A percentile compares a stretch with the other conserved stretches of the same genome.
These are phyloP conservation scores for Cheilosia urbana DNA, from an alignment of 2,888 invertebrate species.

Conservation along the genomic window DNA sequence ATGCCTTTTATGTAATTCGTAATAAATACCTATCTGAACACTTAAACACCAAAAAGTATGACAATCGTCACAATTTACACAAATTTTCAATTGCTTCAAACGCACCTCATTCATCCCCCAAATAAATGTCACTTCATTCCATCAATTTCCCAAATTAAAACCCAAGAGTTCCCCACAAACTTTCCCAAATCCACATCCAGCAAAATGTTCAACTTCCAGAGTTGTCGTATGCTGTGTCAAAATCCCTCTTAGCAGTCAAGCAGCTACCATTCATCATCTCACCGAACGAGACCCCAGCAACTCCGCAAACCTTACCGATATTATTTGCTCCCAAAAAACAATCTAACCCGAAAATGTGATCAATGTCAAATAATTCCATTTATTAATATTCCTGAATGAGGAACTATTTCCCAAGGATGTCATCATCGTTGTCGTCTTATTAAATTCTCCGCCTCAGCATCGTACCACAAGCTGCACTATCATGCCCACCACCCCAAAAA, in stretches of 20 bases:
- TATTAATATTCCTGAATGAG: constrained; percentile 45
- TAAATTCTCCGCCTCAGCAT: neutral
- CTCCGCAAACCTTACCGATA: constrained; percentile 28
- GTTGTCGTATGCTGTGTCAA: neutral
- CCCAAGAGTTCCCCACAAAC: neutral
- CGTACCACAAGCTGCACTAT: neutral
- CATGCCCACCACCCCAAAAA: neutral
- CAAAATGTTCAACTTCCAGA: too few species aligned
- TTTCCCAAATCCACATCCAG: neutral
- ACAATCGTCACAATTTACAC: too few species aligned
- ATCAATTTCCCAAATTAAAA: neutral
- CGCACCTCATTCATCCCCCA: too few species aligned
- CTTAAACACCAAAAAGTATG: too few species aligned
- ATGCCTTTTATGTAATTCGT: too few species aligned
- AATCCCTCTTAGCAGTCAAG: constrained; percentile 9
- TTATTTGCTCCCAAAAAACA: constrained; percentile 3
- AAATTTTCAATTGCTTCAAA: too few species aligned
- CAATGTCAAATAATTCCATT: constrained; percentile 62
- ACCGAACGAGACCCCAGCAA: neutral
- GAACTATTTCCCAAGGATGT: constrained; percentile 34
- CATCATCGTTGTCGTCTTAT: constrained; percentile 1
- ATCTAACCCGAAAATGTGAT: constrained; percentile 44
- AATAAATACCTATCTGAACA: too few species aligned
- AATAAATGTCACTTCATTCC: too few species aligned
- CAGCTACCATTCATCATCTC: constrained; percentile 24